A percentile compares a stretch with the other conserved stretches of the same genome.
Conservation (phyloP, 2,113 vertebrate genomes). For the Gadus macrocephalus region DNA sequence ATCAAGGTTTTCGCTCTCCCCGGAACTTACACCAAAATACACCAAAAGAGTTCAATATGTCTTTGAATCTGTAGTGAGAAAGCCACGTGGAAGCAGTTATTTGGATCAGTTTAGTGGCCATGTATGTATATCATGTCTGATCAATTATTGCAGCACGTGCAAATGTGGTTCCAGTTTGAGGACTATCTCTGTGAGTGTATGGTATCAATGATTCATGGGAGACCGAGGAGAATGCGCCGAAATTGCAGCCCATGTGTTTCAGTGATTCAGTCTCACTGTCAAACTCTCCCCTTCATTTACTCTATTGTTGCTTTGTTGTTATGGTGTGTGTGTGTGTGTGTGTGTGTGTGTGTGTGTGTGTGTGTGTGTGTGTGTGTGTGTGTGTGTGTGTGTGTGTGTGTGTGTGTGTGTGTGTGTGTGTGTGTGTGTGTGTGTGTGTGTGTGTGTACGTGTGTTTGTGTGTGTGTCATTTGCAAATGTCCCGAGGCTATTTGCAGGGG, state of each 20-base stretch:
- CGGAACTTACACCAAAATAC: background rate
- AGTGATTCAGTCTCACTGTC: background rate
- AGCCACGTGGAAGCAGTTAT: too few species aligned
- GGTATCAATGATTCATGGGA: conserved; percentile 39
- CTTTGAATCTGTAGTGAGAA: background rate
- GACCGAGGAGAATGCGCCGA: conserved; percentile 8
- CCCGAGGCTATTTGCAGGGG: too few species aligned
- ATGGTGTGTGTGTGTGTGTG: background rate
- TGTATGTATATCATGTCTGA: background rate
- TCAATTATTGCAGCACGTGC: conserved; percentile 25
- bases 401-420: conserved; percentile 11
- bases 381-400: conserved; percentile 1
- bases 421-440: background rate
- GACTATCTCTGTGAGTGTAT: conserved; percentile 19
- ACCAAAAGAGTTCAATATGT: background rate
- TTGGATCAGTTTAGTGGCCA: background rate
- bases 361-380: background rate
- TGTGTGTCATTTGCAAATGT: background rate
- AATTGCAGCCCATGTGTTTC: conserved; percentile 12
- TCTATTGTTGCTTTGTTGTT: background rate
- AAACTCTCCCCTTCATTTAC: background rate
- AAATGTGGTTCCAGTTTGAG: conserved; percentile 13
- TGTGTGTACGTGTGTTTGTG: background rate
- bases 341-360: conserved; percentile 8
- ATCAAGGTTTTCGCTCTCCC: too few species aligned